phyloP scores from a whole-genome alignment of 2,113 vertebrate species.

The Melanerpes formicivorus region DNA sequence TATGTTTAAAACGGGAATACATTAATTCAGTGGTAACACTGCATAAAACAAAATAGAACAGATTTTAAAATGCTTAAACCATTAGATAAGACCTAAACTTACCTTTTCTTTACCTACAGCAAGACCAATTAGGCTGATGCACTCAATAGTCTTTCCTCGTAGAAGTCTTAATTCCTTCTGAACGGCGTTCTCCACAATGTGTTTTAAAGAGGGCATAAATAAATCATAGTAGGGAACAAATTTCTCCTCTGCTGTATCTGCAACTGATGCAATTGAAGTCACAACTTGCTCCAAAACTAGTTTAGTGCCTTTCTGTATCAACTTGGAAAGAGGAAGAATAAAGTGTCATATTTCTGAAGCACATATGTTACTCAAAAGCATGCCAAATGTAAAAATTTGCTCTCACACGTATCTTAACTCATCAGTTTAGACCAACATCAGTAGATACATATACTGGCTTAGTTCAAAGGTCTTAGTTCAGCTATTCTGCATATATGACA shows the following conservation, averaged over 20 bases:
- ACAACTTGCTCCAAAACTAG: constrained; percentile 99
- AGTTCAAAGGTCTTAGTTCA: neutral
- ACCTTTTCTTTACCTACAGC: constrained; percentile 99
- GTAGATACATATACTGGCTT: neutral
- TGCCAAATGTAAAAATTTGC: neutral
- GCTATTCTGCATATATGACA: neutral
- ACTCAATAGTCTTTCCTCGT: constrained; percentile 97
- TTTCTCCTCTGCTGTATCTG: constrained; percentile 97
- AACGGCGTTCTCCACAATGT: constrained; percentile 96
- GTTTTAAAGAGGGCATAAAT: constrained; percentile 97
- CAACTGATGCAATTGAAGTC: constrained; percentile 98
- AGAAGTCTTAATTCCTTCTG: constrained; percentile 96
- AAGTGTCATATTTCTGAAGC: neutral
- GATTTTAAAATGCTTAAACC: neutral
- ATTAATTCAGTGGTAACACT: neutral
- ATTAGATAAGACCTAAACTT: neutral
- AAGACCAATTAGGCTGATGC: constrained; percentile 97
- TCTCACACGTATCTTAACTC: neutral
- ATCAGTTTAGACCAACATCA: neutral
- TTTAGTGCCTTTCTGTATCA: constrained; percentile 98
- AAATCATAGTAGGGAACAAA: constrained; percentile 98
- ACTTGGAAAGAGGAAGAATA: constrained; percentile 70
- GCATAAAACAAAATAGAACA: neutral
- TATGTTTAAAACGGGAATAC: neutral
- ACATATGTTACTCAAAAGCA: neutral